Conservation (phyloP, 2,113 vertebrate genomes). For the Maccullochella peelii region DNA sequence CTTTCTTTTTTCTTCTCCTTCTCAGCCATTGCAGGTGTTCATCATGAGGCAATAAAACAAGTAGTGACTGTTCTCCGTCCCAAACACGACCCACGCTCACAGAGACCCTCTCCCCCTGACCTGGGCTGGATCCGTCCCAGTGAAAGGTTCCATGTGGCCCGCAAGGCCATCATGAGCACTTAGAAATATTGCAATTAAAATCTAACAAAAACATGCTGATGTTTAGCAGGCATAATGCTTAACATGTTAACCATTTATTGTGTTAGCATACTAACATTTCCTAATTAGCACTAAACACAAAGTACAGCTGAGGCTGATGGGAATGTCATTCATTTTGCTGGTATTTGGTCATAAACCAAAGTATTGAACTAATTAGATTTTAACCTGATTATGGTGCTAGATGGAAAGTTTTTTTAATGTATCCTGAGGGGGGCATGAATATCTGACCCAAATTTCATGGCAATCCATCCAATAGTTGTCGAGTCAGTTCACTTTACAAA, state of each 20-base stretch:
- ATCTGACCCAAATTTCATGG: too few relatives aligned
- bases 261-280: neutral
- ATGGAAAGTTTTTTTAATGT: neutral
- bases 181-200: too few relatives aligned
- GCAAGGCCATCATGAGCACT: too few relatives aligned
- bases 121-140: too few relatives aligned
- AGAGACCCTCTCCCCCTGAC: conserved; percentile 38
- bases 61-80: conserved; percentile 79
- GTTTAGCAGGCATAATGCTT: neutral
- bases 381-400: neutral
- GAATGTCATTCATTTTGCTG: too few relatives aligned
- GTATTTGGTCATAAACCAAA: too few relatives aligned
- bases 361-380: too few relatives aligned
- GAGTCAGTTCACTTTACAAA: too few relatives aligned
- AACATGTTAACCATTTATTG: neutral
- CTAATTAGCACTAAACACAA: neutral
- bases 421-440: too few relatives aligned
- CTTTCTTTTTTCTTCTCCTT: conserved; percentile 55
- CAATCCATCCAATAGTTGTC: too few relatives aligned
- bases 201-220: neutral
- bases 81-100: conserved; percentile 43
- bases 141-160: too few relatives aligned
- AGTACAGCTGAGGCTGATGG: too few relatives aligned
- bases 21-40: conserved; percentile 96
- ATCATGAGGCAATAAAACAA: conserved; percentile 89